Percentiles rank a stretch among this genome's conserved stretches.
Evolutionary conservation across 2,113 vertebrate species (phyloP).

Genomic region (Motacilla tschutschensis): DNA sequence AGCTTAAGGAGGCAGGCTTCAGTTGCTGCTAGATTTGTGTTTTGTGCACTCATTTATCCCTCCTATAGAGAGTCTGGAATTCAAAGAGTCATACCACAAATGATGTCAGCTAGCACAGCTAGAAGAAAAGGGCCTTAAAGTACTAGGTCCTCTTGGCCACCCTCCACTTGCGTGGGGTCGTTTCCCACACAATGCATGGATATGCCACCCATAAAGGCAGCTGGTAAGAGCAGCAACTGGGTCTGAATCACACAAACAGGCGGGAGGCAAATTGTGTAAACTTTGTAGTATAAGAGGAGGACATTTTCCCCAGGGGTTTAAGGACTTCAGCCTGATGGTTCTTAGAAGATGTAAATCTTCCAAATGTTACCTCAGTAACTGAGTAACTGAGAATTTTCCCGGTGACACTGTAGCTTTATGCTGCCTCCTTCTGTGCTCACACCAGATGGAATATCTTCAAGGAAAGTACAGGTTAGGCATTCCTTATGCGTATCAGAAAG

Average conservation of each 20-base stretch:
- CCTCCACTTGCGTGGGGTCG: neutral
- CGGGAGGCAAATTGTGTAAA: neutral
- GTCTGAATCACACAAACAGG: constrained; percentile 32
- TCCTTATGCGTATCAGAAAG: neutral
- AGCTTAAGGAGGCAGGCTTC: neutral
- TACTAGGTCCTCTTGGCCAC: neutral
- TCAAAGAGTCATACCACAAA: neutral
- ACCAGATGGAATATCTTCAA: neutral
- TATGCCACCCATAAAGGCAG: constrained; percentile 43
- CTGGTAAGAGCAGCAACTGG: neutral
- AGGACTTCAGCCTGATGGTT: neutral
- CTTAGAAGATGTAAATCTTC: neutral
- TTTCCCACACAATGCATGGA: neutral
- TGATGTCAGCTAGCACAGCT: neutral
- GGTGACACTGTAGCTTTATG: neutral
- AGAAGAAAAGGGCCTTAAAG: neutral
- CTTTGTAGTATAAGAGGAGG: neutral
- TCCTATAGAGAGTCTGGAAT: neutral
- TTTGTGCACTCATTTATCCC: neutral
- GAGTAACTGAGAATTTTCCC: neutral
- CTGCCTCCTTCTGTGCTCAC: neutral
- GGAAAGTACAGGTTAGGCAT: neutral
- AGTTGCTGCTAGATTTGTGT: neutral
- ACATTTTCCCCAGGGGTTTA: neutral
- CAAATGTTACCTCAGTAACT: neutral